Evolutionary conservation across 2,797 vertebrate genomes (phyloP), one percentile per base, ranked within the genome.

Genomic region (Melanotaenia parkinsoni): DNA sequence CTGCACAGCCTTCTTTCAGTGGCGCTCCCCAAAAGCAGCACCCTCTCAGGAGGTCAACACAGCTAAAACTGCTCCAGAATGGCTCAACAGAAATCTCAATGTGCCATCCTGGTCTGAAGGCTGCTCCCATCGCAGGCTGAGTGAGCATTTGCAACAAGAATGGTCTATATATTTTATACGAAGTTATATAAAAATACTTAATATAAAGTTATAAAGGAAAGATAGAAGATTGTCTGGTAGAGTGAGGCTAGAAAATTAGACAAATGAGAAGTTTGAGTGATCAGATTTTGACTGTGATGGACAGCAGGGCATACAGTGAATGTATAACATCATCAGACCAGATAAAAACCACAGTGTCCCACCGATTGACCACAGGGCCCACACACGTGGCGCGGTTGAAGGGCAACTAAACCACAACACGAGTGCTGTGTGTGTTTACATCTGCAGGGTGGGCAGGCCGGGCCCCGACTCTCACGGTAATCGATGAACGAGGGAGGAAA

Each of bases 401-500:
- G 33, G 67, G 82, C 71, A 80, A 82, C 88, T 88, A 90, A 92
- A 90, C 90, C 87, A 84, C 90, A 92, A 91, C 86, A 91, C 7
- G 33, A 92, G 85, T 77, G 56, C 79, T 70, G 87, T 79, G 86
- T 89, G 88, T 94, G 93, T 95, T 95, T 93, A 94, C 94, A 94
- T 93, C 87, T 91, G 93, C 86, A 91, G 89, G 90, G 92, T 87
- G 90, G 92, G 86, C 79, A 84, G 89, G 74, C 89, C 76, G 64
- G 82, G 91, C 89, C 86, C 86, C 12, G 86, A 85, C 93, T 95
- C 94, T 93, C 94, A 94, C 93, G 86, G 92, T 93, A 94, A 95
- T 95, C 94, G 92, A 95, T 95, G 91, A 90, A 90, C 83, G 60
- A 86, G 85, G 83, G 81, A 87, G 89, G 82, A 89, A 88, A 84